Evolutionary conservation across 2,888 invertebrate species (phyloP), one percentile per base, ranked within the genome.

Genomic region (Epsilonema sp.): DNA sequence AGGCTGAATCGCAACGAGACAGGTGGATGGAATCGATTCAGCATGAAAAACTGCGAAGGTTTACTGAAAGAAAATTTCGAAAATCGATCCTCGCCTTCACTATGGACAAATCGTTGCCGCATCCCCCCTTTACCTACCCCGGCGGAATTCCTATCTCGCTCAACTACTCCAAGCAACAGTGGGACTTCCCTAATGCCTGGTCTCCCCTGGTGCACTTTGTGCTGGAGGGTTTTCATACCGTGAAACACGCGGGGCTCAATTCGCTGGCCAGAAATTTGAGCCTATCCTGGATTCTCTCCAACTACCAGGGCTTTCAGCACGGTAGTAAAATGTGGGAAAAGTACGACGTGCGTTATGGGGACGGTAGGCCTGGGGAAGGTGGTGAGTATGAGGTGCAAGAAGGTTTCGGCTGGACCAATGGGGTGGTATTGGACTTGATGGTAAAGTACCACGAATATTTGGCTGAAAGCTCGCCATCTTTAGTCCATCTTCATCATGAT

Each of bases 141-240:
- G n/a, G n/a, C n/a, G 60, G 59, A 13, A 49, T 60, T 8, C 60
- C 60, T 2, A 51, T 57, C 1, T 51, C 53, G 4, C 42, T 56
- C 19, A 51, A 51, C 5, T 42, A 49, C 3, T 36, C 46, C 2
- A 38, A 42, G 1, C 55, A 60, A 45, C 60, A 60, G 48, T 60
- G 60, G 60, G 60, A 60, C 45, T 59, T 54, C 43, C 60, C 60
- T 20, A 60, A 60, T 50, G 55, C 54, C 20, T 60, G 60, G 60
- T 56, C 60, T 1, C 59, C 60, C 3, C 52, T 51, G 19, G 52
- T 54, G 31, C 60, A 60, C 45, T 49, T 60, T 22, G 45, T 53
- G 26, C 46, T 55, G 16, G 44, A 45, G 23, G 48, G 55, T 40
- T n/a, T 38, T 5, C 8, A 19, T 16, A 19, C 19, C 13, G 19